phyloP scores from a whole-genome alignment of 2,113 vertebrate genomes.

The Alligator mississippiensis region DNA sequence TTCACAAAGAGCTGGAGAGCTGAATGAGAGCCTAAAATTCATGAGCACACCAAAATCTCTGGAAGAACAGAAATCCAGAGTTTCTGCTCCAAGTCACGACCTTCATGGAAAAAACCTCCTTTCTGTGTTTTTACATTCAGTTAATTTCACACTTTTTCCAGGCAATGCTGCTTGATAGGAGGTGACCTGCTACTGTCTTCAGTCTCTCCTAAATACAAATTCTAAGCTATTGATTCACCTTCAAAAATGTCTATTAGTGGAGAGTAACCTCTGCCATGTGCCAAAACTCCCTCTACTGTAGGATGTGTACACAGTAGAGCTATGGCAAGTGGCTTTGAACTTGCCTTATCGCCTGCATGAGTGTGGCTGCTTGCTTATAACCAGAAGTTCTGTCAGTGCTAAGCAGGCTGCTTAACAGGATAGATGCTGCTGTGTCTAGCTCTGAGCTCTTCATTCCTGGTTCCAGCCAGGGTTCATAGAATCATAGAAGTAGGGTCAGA shows the following conservation, averaged over 20 bases:
- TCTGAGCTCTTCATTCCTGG: too few relatives aligned
- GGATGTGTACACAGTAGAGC: accelerated
- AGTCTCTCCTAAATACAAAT: not conserved
- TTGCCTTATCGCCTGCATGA: too few relatives aligned
- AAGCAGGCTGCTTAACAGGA: too few relatives aligned
- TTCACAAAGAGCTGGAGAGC: not conserved
- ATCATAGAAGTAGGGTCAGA: too few relatives aligned
- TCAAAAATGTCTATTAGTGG: not conserved
- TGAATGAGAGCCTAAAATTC: not conserved
- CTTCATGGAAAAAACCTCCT: not conserved
- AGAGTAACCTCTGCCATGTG: not conserved
- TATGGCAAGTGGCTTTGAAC: too few relatives aligned
- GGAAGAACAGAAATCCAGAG: not conserved
- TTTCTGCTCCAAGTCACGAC: slow-evolving; percentile 9
- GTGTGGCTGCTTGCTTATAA: too few relatives aligned
- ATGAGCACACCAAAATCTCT: not conserved
- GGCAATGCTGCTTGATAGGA: slow-evolving; percentile 2
- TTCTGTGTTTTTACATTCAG: slow-evolving; percentile 38
- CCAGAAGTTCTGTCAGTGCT: too few relatives aligned
- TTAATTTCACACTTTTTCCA: slow-evolving; percentile 55
- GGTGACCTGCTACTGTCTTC: not conserved
- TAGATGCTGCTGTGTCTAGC: too few relatives aligned
- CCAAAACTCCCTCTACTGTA: not conserved
- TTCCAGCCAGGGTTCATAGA: too few relatives aligned
- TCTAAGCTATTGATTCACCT: slow-evolving; percentile 19